A percentile compares a stretch with the other conserved stretches of the same genome.
Evolutionary conservation across 2,113 vertebrate species (phyloP).

Genomic region (Dinomys branickii): DNA sequence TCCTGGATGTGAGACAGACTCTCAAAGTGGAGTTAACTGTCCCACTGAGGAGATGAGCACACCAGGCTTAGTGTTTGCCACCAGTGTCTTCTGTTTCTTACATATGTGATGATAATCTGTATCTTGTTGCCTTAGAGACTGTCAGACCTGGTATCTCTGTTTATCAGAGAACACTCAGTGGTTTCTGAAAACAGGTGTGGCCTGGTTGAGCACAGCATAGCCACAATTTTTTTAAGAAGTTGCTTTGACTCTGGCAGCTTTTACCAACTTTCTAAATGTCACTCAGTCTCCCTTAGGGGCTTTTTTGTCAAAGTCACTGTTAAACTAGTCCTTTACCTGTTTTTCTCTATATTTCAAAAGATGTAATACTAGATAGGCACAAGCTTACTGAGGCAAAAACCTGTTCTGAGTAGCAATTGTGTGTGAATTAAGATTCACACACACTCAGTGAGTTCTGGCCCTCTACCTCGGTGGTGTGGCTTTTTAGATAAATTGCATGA

Average conservation of each 20-base stretch:
- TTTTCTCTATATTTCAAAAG: constrained; percentile 41
- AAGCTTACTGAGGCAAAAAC: constrained; percentile 42
- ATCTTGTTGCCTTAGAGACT: constrained; percentile 80
- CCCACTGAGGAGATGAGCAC: neutral
- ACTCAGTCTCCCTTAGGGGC: constrained; percentile 43
- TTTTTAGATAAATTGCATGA: constrained; percentile 45
- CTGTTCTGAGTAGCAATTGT: neutral
- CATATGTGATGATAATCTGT: constrained; percentile 64
- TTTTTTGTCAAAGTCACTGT: constrained; percentile 57
- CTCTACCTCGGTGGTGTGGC: neutral
- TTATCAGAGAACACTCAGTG: constrained; percentile 73
- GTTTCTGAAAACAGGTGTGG: constrained; percentile 85
- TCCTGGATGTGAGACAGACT: neutral
- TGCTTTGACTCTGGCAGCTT: constrained; percentile 73
- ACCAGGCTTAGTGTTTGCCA: neutral
- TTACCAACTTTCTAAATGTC: constrained; percentile 74
- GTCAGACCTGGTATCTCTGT: constrained; percentile 79
- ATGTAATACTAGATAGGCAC: constrained; percentile 40
- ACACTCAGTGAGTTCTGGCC: neutral
- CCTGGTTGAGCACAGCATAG: constrained; percentile 64
- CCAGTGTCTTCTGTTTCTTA: neutral
- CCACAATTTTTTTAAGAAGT: constrained; percentile 69
- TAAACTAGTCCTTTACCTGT: constrained; percentile 46
- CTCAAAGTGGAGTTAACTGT: neutral
- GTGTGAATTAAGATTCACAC: neutral